These are phyloP conservation scores for Lasius platythorax DNA, from an alignment of 2,888 invertebrate genomes.

Conservation along the genomic window DNA sequence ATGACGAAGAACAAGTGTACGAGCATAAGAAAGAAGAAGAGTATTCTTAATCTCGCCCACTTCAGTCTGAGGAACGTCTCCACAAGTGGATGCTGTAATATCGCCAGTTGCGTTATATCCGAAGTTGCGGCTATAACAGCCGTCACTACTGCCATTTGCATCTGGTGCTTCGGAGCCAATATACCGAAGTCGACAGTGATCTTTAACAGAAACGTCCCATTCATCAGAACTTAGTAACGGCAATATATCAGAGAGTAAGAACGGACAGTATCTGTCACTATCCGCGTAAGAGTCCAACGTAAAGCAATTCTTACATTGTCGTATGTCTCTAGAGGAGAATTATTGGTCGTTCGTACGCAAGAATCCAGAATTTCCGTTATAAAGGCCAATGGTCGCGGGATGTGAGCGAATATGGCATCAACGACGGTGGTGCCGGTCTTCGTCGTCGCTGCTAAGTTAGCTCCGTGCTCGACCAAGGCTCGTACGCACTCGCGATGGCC, in stretches of 20 bases:
- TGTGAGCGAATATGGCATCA: slow-evolving; percentile 83
- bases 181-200: slow-evolving; percentile 83
- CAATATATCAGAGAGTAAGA: background rate
- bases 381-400: slow-evolving; percentile 82
- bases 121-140: slow-evolving; percentile 84
- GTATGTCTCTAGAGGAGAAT: slow-evolving; percentile 77
- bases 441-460: slow-evolving; percentile 82
- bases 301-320: slow-evolving; percentile 65
- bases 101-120: slow-evolving; percentile 83
- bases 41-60: slow-evolving; percentile 86
- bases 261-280: background rate
- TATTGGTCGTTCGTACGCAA: slow-evolving; percentile 75
- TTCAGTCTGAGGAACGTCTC: slow-evolving; percentile 86
- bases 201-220: slow-evolving; percentile 56
- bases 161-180: slow-evolving; percentile 82
- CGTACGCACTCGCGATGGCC: slow-evolving; percentile 86
- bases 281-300: background rate
- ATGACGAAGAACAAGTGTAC: slow-evolving; percentile 85
- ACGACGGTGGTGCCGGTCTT: slow-evolving; percentile 82
- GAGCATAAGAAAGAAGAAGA: slow-evolving; percentile 86
- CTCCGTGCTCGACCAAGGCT: slow-evolving; percentile 85
- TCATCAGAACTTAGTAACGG: background rate
- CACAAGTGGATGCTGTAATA: slow-evolving; percentile 86
- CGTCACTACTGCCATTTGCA: slow-evolving; percentile 86
- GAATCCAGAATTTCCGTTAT: slow-evolving; percentile 82